These are phyloP conservation scores for Linyphia triangularis DNA, from an alignment of 2,888 invertebrate species.

Conservation along the genomic window DNA sequence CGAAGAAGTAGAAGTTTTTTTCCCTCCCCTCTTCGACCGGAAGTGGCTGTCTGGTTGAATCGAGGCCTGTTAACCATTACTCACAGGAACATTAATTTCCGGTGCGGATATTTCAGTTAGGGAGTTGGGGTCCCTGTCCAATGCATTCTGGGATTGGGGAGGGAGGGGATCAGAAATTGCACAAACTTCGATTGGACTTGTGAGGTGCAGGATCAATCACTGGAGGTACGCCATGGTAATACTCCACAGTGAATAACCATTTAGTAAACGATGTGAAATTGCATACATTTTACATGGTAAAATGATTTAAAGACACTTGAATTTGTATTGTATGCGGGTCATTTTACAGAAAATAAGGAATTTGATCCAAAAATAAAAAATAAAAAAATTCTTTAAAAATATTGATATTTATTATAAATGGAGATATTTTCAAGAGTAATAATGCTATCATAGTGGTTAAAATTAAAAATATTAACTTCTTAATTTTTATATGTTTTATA, in stretches of 20 bases:
- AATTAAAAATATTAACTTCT: too few relatives aligned
- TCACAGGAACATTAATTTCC: constrained; percentile 75
- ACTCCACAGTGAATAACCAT: background rate
- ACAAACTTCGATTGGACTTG: background rate
- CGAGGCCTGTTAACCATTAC: constrained; percentile 74
- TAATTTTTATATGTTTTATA: too few relatives aligned
- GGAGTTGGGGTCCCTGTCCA: constrained; percentile 64
- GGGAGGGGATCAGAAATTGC: constrained; percentile 51
- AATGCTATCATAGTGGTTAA: too few relatives aligned
- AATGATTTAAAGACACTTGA: too few relatives aligned
- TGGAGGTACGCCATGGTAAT: background rate
- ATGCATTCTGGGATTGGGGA: constrained; percentile 32
- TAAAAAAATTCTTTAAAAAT: too few relatives aligned
- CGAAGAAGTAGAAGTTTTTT: constrained; percentile 51
- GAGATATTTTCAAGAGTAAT: too few relatives aligned
- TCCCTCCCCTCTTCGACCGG: constrained; percentile 49
- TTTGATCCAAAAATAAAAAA: too few relatives aligned
- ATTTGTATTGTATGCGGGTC: too few relatives aligned
- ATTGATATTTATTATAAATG: too few relatives aligned
- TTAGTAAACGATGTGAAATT: background rate
- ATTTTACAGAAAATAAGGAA: too few relatives aligned
- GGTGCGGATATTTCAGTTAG: constrained; percentile 75
- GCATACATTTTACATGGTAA: too few relatives aligned
- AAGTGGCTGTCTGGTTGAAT: constrained; percentile 71
- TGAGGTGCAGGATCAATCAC: background rate